Evolutionary conservation across 1,140 invertebrate species (phyloP).

Genomic region (Drosophila bifasciata): DNA sequence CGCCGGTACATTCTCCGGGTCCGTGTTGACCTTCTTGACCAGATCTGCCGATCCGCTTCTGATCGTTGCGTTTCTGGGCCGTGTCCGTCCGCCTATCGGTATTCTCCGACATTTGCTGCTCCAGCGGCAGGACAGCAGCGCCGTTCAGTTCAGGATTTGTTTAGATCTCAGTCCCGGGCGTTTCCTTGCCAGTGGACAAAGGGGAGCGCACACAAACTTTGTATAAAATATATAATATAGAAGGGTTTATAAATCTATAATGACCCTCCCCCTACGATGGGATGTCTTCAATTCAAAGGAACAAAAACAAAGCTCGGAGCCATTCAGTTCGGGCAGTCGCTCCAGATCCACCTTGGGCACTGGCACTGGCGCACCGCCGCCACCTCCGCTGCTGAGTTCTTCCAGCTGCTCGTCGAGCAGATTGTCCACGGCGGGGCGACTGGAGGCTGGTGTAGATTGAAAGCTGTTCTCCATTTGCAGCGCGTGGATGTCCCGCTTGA

Average conservation of each 20-base stretch:
- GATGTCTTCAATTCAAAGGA: slow-evolving; percentile 30
- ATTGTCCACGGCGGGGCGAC: slow-evolving; percentile 26
- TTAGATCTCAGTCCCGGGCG: slow-evolving; percentile 88
- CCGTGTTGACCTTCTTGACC: slow-evolving; percentile 10
- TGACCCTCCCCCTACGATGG: neutral
- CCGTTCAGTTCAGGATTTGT: slow-evolving; percentile 86
- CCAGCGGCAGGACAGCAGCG: slow-evolving; percentile 37
- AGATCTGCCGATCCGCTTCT: slow-evolving; percentile 69
- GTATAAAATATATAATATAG: neutral
- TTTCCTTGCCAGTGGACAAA: slow-evolving; percentile 83
- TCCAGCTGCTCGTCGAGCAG: slow-evolving; percentile 63
- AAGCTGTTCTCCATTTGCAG: slow-evolving; percentile 94
- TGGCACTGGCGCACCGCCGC: slow-evolving; percentile 26
- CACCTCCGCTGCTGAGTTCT: slow-evolving; percentile 51
- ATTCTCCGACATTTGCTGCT: slow-evolving; percentile 78
- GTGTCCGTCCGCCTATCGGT: slow-evolving; percentile 67
- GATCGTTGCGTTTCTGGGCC: slow-evolving; percentile 71
- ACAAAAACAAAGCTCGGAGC: slow-evolving; percentile 86
- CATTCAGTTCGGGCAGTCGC: slow-evolving; percentile 89
- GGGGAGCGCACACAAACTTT: slow-evolving; percentile 91
- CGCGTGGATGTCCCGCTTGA: slow-evolving; percentile 94
- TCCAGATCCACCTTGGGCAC: slow-evolving; percentile 88
- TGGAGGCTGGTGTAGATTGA: slow-evolving; percentile 85
- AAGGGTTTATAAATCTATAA: no score
- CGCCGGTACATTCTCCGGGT: slow-evolving; percentile 14